These are phyloP conservation scores for Oncorhynchus keta DNA, from an alignment of 2,113 vertebrate genomes.

Conservation along the genomic window DNA sequence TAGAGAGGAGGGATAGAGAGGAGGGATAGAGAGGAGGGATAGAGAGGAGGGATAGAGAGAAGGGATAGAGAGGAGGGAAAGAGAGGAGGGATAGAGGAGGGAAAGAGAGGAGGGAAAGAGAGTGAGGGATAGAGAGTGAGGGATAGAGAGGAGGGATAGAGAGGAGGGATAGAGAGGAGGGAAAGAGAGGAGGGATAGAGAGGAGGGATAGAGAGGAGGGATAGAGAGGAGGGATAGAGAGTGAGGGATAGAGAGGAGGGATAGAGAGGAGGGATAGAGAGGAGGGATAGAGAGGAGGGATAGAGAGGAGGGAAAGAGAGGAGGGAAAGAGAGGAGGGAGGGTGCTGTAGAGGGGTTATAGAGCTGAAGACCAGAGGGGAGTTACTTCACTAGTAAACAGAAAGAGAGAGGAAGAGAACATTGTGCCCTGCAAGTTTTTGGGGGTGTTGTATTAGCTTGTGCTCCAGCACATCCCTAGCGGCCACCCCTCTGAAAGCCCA, in stretches of 20 bases:
- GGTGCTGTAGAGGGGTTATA: not conserved
- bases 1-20: too few species aligned
- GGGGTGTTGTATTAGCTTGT: constrained; percentile 31
- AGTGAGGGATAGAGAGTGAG: too few species aligned
- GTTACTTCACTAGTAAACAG: not conserved
- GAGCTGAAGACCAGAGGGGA: not conserved
- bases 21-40: too few species aligned
- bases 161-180: too few species aligned
- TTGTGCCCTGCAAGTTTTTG: constrained; percentile 7
- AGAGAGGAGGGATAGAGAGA: too few species aligned
- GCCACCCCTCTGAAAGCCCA: constrained; percentile 37
- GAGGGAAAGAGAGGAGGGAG: not conserved
- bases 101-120: too few species aligned
- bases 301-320: too few species aligned
- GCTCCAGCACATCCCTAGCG: constrained; percentile 12
- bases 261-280: not conserved
- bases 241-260: not conserved
- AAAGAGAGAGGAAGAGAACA: constrained; percentile 12
- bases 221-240: not conserved
- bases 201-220: not conserved
- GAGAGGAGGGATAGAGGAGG: too few species aligned
- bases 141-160: too few species aligned
- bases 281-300: not conserved
- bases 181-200: not conserved
- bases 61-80: too few species aligned